These are phyloP conservation scores for Caenorhabditis japonica DNA, from an alignment of 2,888 invertebrate species.

Conservation along the genomic window DNA sequence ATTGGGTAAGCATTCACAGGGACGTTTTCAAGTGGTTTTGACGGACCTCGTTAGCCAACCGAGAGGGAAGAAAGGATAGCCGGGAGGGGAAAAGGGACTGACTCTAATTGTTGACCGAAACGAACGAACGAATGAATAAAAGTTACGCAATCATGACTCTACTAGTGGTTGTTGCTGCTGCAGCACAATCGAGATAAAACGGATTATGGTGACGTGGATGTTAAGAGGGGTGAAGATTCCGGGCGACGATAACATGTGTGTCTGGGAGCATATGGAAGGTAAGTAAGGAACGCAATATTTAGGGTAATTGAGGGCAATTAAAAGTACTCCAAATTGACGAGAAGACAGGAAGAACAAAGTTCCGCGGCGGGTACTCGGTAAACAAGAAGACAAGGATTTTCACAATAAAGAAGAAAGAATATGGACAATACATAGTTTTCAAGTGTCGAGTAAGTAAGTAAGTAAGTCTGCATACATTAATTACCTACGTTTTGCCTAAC, in stretches of 20 bases:
- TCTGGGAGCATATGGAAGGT: slow-evolving; percentile 10
- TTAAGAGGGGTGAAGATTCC: slow-evolving; percentile 4
- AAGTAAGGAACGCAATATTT: slow-evolving; percentile 11
- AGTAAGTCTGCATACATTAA: too few relatives aligned
- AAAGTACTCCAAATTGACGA: too few relatives aligned
- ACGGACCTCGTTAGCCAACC: slow-evolving; percentile 20
- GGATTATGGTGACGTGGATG: slow-evolving; percentile 27
- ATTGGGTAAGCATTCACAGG: slow-evolving; percentile 51
- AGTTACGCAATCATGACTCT: slow-evolving; percentile 45
- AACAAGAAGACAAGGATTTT: too few relatives aligned
- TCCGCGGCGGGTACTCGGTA: too few relatives aligned
- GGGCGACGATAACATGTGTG: slow-evolving; percentile 20
- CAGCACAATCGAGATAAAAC: slow-evolving; percentile 38
- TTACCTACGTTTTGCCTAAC: too few relatives aligned
- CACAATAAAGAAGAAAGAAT: too few relatives aligned
- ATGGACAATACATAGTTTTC: too few relatives aligned
- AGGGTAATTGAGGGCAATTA: too few relatives aligned
- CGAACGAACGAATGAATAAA: too few relatives aligned
- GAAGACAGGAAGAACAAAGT: too few relatives aligned
- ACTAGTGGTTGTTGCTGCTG: slow-evolving; percentile 21
- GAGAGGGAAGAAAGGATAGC: slow-evolving; percentile 7
- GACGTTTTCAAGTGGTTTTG: slow-evolving; percentile 46
- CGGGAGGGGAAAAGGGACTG: background rate
- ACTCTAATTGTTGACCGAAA: slow-evolving; percentile 46
- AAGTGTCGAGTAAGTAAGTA: too few relatives aligned